phyloP scores from a whole-genome alignment of 2,797 vertebrate species.

The Pelobates cultripes region DNA sequence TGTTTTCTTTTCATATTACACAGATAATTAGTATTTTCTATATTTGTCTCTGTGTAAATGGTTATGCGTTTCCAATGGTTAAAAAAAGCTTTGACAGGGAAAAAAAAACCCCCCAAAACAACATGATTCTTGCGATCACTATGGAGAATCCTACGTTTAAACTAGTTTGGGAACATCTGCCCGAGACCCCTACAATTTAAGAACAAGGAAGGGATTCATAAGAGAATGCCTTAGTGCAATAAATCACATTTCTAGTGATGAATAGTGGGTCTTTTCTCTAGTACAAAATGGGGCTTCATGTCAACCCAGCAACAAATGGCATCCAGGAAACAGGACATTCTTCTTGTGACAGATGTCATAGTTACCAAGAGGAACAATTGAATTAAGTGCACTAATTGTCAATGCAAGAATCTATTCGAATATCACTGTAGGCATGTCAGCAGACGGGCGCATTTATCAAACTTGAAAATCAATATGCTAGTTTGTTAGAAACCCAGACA shows the following conservation, averaged over 20 bases:
- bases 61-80: too few relatives aligned
- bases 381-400: conserved; percentile 28
- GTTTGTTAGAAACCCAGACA: neutral
- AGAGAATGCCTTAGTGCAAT: conserved; percentile 62
- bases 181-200: conserved; percentile 54
- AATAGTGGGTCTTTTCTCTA: conserved; percentile 65
- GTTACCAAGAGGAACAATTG: neutral
- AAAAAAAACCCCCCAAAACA: neutral
- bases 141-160: conserved; percentile 9
- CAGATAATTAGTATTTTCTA: too few relatives aligned
- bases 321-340: conserved; percentile 40
- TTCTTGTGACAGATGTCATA: conserved; percentile 36
- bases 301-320: conserved; percentile 61
- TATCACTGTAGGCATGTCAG: neutral
- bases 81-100: too few relatives aligned
- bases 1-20: too few relatives aligned
- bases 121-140: neutral
- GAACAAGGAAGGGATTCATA: conserved; percentile 68
- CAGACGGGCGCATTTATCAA: neutral
- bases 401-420: neutral
- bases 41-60: too few relatives aligned
- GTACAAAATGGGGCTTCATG: conserved; percentile 62
- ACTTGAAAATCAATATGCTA: neutral
- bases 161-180: conserved; percentile 55
- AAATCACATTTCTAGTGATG: conserved; percentile 67